phyloP scores from a whole-genome alignment of 2,797 vertebrate genomes.

The Notolepis coatsorum region DNA sequence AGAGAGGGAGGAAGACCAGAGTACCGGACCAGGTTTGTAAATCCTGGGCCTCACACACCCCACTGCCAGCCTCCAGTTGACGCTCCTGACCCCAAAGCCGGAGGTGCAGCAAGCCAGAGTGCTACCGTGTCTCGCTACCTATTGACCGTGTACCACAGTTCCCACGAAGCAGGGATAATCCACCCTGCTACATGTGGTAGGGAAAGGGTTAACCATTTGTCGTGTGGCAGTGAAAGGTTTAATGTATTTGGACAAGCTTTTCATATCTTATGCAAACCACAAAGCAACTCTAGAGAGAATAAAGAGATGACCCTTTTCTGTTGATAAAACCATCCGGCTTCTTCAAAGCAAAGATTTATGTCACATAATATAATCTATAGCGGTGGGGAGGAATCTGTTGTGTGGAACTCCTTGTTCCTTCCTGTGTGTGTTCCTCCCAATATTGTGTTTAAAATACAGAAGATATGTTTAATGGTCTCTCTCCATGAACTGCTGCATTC shows the following conservation, averaged over 20 bases:
- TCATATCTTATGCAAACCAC: slow-evolving; percentile 55
- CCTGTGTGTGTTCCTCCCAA: neutral
- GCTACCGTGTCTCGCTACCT: too few species aligned
- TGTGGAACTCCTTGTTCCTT: neutral
- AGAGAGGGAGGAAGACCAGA: too few species aligned
- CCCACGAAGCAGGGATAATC: too few species aligned
- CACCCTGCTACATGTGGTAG: too few species aligned
- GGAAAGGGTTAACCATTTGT: too few species aligned
- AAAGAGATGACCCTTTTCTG: slow-evolving; percentile 45
- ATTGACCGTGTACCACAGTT: too few species aligned
- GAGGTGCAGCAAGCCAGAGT: too few species aligned
- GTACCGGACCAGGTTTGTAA: too few species aligned
- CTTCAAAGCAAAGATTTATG: slow-evolving; percentile 62
- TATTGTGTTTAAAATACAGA: neutral
- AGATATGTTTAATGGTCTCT: neutral
- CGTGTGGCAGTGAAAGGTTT: too few species aligned
- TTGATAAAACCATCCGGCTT: slow-evolving; percentile 45
- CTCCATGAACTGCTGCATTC: neutral
- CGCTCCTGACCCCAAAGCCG: too few species aligned
- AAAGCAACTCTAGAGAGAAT: slow-evolving; percentile 37
- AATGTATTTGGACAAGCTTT: slow-evolving; percentile 59
- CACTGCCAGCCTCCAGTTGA: too few species aligned
- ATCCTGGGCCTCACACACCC: too few species aligned
- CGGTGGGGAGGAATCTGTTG: slow-evolving; percentile 22
- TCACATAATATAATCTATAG: slow-evolving; percentile 36